phyloP scores from a whole-genome alignment of 2,797 vertebrate genomes.

The Gymnocypris eckloni region DNA sequence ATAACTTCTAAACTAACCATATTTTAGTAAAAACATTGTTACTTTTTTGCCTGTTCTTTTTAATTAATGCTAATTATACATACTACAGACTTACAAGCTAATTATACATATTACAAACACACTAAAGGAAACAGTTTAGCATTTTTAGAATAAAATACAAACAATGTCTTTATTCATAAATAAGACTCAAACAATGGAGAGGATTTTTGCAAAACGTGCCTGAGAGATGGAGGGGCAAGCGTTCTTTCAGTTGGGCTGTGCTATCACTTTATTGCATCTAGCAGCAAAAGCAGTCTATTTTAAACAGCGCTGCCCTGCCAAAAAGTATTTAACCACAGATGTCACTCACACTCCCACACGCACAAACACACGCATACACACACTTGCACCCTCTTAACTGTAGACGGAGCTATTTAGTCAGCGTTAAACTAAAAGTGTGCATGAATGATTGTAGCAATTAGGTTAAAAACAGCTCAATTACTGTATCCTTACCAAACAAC shows the following conservation, averaged over 20 bases:
- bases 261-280: slow-evolving; percentile 36
- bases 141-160: background rate
- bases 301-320: slow-evolving; percentile 23
- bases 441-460: slow-evolving; percentile 20
- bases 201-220: background rate
- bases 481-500: background rate
- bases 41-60: background rate
- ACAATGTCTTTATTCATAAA: background rate
- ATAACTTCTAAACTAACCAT: background rate
- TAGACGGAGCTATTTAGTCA: slow-evolving; percentile 35
- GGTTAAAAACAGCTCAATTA: slow-evolving; percentile 4
- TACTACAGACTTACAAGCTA: background rate
- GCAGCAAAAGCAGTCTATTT: slow-evolving; percentile 38
- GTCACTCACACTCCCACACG: slow-evolving; percentile 30
- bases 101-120: background rate
- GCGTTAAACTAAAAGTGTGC: background rate
- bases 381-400: slow-evolving; percentile 17
- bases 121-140: background rate
- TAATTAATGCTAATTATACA: background rate
- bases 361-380: slow-evolving; percentile 32
- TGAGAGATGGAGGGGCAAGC: background rate
- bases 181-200: background rate
- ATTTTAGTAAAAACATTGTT: background rate
- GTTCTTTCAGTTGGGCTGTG: background rate
- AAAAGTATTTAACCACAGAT: slow-evolving; percentile 40